Percentiles rank a stretch among this genome's conserved stretches.
Conservation (phyloP, 1,140 invertebrate species). For the Paralvinella palmiformis region DNA sequence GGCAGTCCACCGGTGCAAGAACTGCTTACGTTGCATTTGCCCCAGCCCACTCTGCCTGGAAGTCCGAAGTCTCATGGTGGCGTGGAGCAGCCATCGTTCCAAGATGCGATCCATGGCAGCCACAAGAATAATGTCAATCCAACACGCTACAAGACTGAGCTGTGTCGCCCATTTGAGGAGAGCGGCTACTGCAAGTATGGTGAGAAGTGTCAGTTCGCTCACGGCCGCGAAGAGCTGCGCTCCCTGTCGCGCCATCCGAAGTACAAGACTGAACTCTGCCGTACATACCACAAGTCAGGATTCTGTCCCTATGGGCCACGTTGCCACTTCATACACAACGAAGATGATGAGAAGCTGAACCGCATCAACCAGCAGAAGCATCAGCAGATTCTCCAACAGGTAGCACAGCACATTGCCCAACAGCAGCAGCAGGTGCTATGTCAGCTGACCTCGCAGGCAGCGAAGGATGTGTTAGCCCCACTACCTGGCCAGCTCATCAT, state of each 20-base stretch:
- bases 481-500: no score
- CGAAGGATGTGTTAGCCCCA: no score
- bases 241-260: slow-evolving; percentile 92
- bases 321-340: slow-evolving; percentile 98
- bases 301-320: slow-evolving; percentile 97
- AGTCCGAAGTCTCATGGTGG: no score
- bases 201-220: slow-evolving; percentile 99
- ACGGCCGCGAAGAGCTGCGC: slow-evolving; percentile 85
- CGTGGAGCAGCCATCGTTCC: no score
- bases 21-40: no score
- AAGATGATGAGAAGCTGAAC: slow-evolving; percentile 64
- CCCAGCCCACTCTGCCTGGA: no score
- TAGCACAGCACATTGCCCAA: slow-evolving; percentile 10
- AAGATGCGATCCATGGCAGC: no score
- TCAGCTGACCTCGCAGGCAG: no score
- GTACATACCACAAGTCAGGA: slow-evolving; percentile 79
- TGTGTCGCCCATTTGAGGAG: slow-evolving; percentile 93
- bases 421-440: slow-evolving; percentile 13
- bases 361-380: slow-evolving; percentile 19
- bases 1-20: no score
- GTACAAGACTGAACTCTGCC: slow-evolving; percentile 98
- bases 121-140: slow-evolving; percentile 21
- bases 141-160: slow-evolving; percentile 90
- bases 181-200: slow-evolving; percentile 94
- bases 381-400: neutral